Base-by-base conservation (phyloP, 2,888 invertebrate genomes). In the Desoria tigrina region DNA sequence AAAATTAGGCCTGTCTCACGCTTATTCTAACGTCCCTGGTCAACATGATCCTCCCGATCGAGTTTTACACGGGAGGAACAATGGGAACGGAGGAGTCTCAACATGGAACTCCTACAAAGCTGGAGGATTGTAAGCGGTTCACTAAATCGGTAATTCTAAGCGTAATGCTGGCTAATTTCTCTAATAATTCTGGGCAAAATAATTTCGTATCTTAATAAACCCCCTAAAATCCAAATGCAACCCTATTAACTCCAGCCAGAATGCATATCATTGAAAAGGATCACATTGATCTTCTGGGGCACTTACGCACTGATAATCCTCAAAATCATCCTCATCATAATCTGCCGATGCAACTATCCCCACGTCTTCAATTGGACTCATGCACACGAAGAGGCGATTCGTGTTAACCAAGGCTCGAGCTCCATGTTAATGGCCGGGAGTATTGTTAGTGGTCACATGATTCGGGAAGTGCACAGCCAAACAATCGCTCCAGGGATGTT, bases 281-380 rank as follows among this genome's bases (percentile, higher is more conserved):
- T 45, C n/a, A 45, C 9, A 6, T 18, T 24, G 11, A 1, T 42
- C 11, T 24, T 66, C 16, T 57, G 61, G 66, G 58, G 62, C 24
- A 57, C 62, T 1, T 42, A 58, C 1, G 18, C 53, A 3, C 28
- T 39, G 3, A 23, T 54, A 9, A n/a, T 37, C 1, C 21, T 54
- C 14, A 66, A 66, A 59, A n/a, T 58, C 1, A 16, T 14, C 1
- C 26, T 54, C 4, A 62, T 66, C 14, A 3, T 42, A 45, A 58
- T 62, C 16, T 62, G 61, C 28, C 27, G 66, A 24, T 2, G 56
- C n/a, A 57, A 61, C 24, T 66, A 66, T 23, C 62, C 62, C 1
- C 45, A 58, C 51, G 66, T 66, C 21, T 66, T 66, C 51, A 66
- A 66, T 45, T 66, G 66, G 66, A 53, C 62, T 55, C 51, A 45